phyloP scores from a whole-genome alignment of 2,797 vertebrate genomes.

The Gouania willdenowi region DNA sequence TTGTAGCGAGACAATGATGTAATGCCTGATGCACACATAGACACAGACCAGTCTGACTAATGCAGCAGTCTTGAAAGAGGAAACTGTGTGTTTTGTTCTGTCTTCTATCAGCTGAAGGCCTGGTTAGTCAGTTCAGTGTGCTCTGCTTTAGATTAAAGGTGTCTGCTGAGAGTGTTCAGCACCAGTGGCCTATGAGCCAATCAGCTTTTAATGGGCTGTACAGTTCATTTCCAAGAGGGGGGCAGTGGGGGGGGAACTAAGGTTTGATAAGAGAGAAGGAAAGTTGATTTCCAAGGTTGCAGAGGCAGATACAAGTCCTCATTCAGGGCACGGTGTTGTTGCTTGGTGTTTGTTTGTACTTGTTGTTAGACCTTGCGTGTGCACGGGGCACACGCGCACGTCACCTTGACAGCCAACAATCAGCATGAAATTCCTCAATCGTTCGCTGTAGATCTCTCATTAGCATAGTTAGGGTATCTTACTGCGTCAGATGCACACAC shows the following conservation, averaged over 20 bases:
- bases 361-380: conserved; percentile 14
- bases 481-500: conserved; percentile 66
- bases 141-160: conserved; percentile 76
- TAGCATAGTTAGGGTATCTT: conserved; percentile 78
- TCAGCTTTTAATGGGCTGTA: conserved; percentile 58
- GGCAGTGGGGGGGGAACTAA: too few relatives aligned
- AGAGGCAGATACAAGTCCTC: conserved; percentile 38
- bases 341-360: conserved; percentile 29
- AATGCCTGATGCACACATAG: conserved; percentile 71
- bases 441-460: conserved; percentile 73
- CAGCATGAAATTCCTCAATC: conserved; percentile 75
- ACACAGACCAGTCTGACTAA: conserved; percentile 71
- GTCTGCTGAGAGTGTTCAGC: conserved; percentile 64
- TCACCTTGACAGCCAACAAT: conserved; percentile 71
- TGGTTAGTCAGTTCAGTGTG: conserved; percentile 68
- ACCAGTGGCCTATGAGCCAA: conserved; percentile 61
- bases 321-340: conserved; percentile 32
- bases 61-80: conserved; percentile 74
- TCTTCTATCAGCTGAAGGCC: conserved; percentile 73
- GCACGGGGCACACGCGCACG: conserved; percentile 39
- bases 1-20: conserved; percentile 76
- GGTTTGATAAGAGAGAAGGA: conserved; percentile 58
- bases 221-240: conserved; percentile 28
- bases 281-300: conserved; percentile 63
- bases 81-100: conserved; percentile 75